Evolutionary conservation across 2,888 invertebrate species (phyloP), one percentile per base, ranked within the genome.

Genomic region (Drosophila mettleri): DNA sequence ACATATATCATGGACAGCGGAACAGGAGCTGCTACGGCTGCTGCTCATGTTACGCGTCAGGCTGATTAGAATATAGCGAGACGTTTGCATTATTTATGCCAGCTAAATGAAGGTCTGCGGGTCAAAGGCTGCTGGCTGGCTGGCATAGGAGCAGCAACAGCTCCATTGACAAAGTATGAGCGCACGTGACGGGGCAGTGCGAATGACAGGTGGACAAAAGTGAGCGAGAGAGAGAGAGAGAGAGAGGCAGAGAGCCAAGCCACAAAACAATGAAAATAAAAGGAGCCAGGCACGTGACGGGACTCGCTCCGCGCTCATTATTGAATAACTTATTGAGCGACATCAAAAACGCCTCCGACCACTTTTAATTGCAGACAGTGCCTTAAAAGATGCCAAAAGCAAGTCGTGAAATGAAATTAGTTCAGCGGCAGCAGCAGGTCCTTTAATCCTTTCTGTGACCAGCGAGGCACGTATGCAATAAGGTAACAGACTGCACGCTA

Each of bases 381-480:
- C 27, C 27, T 18, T 27, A n/a, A 33, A 43, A 54, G 54, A 43
- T 54, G 54, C 33, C 51, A 53, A 53, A 53, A 39, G 36, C 63
- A 54, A 48, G 63, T 43, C 43, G 60, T 46, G 20, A 49, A 64
- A 34, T 62, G 20, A 60, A 70, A 59, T 65, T 62, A 61, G 69
- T 67, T 70, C 52, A 43, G 34, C 8, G 14, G 12, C 22, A 29
- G 38, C 2, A 12, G 14, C 27, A 33, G n/a, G 20, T 51, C 55
- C 70, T 80, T 72, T 91, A 91, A 92, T 91, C 92, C 91, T 85
- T 90, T 91, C 84, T 74, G 83, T 91, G 90, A 84, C 86, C 91
- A 89, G 88, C 84, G 81, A 86, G 80, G 87, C 92, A 92, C 92
- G 92, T 91, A 90, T 90, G 88, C 86, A 79, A 82, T 85, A 81